Percentiles rank a stretch among this genome's conserved stretches.
phyloP scores from a whole-genome alignment of 2,888 invertebrate species.

The Allolobophora icterica region DNA sequence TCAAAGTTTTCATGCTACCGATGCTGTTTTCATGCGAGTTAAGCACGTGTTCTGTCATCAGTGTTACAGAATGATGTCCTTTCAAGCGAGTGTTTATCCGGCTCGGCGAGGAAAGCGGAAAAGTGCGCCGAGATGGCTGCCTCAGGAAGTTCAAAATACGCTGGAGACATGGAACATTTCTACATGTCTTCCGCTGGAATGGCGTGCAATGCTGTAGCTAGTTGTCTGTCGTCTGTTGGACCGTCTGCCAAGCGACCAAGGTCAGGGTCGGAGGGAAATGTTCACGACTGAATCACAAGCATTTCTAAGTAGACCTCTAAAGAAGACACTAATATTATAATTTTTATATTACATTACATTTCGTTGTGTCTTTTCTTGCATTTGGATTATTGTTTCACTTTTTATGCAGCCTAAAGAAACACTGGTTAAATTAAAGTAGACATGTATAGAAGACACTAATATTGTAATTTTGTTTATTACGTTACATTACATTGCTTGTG shows the following conservation, averaged over 20 bases:
- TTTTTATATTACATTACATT: neutral
- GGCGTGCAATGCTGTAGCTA: neutral
- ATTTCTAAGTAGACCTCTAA: too few relatives aligned
- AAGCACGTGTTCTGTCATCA: neutral
- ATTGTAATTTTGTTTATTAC: too few relatives aligned
- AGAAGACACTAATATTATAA: neutral
- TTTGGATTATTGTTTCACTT: neutral
- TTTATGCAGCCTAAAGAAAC: too few relatives aligned
- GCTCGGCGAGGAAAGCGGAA: neutral
- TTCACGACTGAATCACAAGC: too few relatives aligned
- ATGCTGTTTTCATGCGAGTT: neutral
- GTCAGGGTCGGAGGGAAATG: neutral
- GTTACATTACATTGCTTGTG: too few relatives aligned
- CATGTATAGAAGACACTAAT: too few relatives aligned
- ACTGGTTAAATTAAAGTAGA: too few relatives aligned
- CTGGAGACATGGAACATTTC: slow-evolving; percentile 18
- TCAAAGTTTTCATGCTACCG: neutral
- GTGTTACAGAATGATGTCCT: slow-evolving; percentile 7
- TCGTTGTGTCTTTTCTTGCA: neutral
- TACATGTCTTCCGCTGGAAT: neutral
- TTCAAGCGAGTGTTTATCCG: neutral
- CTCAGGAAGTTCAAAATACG: neutral
- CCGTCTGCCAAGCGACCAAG: slow-evolving; percentile 24
- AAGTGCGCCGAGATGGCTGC: neutral
- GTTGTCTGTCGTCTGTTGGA: neutral